Evolutionary conservation across 2,113 vertebrate genomes (phyloP).

Genomic region (Stegostoma tigrinum): DNA sequence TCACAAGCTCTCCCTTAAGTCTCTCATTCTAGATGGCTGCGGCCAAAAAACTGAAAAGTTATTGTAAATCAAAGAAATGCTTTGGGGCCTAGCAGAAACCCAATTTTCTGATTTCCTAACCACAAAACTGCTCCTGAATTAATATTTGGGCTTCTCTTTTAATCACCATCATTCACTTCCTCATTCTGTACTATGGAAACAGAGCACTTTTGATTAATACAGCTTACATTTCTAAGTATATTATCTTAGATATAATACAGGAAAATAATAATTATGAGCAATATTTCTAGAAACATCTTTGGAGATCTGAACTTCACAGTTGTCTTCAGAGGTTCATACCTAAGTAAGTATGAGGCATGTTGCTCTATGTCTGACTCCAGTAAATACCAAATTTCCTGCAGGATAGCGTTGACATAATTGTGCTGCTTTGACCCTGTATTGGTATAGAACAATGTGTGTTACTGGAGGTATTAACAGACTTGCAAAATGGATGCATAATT

Average conservation of each 20-base stretch:
- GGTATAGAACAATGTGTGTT: slow-evolving; percentile 32
- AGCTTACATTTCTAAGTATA: not conserved
- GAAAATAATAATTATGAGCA: not conserved
- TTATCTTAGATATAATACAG: not conserved
- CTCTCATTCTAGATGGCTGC: not conserved
- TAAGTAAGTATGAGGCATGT: slow-evolving; percentile 61
- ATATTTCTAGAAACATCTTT: not conserved
- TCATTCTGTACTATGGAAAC: not conserved
- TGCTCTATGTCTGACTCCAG: slow-evolving; percentile 66
- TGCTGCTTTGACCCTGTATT: slow-evolving; percentile 71
- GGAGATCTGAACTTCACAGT: not conserved
- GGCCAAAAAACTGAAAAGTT: not conserved
- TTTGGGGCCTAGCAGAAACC: too few species aligned
- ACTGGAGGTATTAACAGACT: not conserved
- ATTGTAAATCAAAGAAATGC: not conserved
- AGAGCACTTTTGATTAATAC: not conserved
- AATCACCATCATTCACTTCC: not conserved
- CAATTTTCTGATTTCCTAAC: not conserved
- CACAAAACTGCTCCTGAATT: not conserved
- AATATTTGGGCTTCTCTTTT: slow-evolving; percentile 3
- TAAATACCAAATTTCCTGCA: slow-evolving; percentile 63
- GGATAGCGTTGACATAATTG: slow-evolving; percentile 52
- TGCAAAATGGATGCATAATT: not conserved
- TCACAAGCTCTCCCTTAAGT: not conserved
- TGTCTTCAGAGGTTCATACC: slow-evolving; percentile 59